These are phyloP conservation scores for Lordiphosa clarofinis DNA, from an alignment of 1,140 invertebrate species.

Conservation along the genomic window DNA sequence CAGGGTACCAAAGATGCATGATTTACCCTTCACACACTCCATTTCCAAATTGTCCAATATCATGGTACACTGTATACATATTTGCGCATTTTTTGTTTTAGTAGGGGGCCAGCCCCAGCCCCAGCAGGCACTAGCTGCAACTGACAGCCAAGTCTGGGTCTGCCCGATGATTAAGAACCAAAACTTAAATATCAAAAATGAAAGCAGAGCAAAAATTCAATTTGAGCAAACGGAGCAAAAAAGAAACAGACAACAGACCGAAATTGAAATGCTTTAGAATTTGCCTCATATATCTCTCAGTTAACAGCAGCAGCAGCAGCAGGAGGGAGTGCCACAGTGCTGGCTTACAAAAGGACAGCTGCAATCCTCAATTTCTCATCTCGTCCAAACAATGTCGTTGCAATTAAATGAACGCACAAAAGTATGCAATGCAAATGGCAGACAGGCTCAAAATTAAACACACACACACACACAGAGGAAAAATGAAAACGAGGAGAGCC, in stretches of 20 bases:
- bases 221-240: slow-evolving; percentile 28
- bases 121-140: too few relatives aligned
- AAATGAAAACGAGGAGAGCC: too few relatives aligned
- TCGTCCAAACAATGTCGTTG: slow-evolving; percentile 35
- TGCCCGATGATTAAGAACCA: slow-evolving; percentile 50
- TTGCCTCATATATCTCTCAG: slow-evolving; percentile 45
- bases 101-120: too few relatives aligned
- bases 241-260: slow-evolving; percentile 21
- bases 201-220: slow-evolving; percentile 42
- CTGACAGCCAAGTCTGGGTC: too few relatives aligned
- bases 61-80: too few relatives aligned
- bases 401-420: slow-evolving; percentile 67
- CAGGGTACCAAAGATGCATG: too few relatives aligned
- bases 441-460: slow-evolving; percentile 39
- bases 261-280: slow-evolving; percentile 34
- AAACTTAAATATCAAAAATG: slow-evolving; percentile 46
- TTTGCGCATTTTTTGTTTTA: too few relatives aligned
- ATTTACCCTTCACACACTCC: too few relatives aligned
- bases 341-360: slow-evolving; percentile 44
- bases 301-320: slow-evolving; percentile 38
- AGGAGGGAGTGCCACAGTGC: slow-evolving; percentile 15
- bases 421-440: slow-evolving; percentile 50
- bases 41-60: too few relatives aligned
- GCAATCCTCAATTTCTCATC: not conserved
- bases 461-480: not conserved